Evolutionary conservation across 2,888 invertebrate species (phyloP).

Genomic region (Hyposoter dolosus): DNA sequence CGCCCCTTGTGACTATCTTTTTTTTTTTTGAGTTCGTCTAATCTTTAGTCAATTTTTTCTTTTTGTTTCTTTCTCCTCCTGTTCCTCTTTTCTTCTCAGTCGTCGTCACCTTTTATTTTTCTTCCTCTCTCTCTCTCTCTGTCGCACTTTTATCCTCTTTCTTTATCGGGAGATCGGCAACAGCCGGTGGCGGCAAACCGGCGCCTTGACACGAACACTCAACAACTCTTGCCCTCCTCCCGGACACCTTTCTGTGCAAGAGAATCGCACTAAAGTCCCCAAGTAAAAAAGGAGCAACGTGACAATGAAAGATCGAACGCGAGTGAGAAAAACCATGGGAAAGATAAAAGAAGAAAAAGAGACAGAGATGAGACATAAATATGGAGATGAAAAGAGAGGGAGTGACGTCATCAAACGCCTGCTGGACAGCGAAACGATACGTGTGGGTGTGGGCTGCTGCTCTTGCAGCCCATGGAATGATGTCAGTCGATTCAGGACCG

Average conservation of each 20-base stretch:
- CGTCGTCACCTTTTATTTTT: neutral
- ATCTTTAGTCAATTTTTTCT: neutral
- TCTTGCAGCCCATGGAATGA: conserved; percentile 67
- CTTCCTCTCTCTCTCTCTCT: neutral
- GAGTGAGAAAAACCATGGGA: conserved; percentile 53
- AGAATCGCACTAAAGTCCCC: conserved; percentile 23
- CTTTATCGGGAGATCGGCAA: conserved; percentile 47
- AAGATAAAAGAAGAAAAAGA: conserved; percentile 45
- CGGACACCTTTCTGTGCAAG: conserved; percentile 29
- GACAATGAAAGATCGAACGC: conserved; percentile 55
- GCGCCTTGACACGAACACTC: conserved; percentile 58
- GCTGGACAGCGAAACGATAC: conserved; percentile 60
- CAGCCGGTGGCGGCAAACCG: conserved; percentile 63
- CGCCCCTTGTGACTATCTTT: neutral
- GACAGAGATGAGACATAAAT: conserved; percentile 54
- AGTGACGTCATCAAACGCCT: conserved; percentile 70
- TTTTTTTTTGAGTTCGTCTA: neutral
- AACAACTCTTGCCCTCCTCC: conserved; percentile 17
- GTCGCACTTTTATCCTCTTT: conserved; percentile 17
- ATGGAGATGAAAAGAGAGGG: conserved; percentile 48
- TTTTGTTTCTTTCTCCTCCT: neutral
- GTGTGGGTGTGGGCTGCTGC: conserved; percentile 71
- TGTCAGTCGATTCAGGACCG: conserved; percentile 72
- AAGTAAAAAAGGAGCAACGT: conserved; percentile 37
- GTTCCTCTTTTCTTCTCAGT: neutral